Evolutionary conservation across 1,140 invertebrate genomes (phyloP).

Genomic region (Rhagoletis pomonella): DNA sequence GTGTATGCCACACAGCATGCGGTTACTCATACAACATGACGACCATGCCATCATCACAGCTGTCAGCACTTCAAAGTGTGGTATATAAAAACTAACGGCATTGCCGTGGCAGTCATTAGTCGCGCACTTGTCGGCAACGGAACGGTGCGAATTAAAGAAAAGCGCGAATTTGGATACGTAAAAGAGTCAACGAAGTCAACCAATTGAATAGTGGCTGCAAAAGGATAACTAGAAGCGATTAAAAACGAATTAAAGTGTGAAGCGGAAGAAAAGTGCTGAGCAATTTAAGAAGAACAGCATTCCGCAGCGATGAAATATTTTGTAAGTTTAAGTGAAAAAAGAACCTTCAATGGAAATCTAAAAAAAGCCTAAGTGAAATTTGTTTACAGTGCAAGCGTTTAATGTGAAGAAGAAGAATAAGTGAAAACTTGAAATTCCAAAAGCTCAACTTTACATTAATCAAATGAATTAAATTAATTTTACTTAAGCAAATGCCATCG

Average conservation of each 20-base stretch:
- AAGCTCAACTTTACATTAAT: no score
- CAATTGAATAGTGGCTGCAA: background rate
- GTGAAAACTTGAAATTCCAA: background rate
- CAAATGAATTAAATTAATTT: background rate
- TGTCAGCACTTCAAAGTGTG: background rate
- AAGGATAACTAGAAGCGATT: background rate
- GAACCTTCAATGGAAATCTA: background rate
- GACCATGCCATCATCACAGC: background rate
- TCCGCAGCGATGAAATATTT: conserved; percentile 23
- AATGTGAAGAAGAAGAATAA: background rate
- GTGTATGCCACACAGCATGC: background rate
- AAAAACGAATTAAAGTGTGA: background rate
- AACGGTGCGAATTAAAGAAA: background rate
- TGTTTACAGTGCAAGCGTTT: background rate
- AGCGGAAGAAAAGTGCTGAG: background rate
- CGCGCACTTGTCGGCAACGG: conserved; percentile 9
- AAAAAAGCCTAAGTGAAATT: background rate
- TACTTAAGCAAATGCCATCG: background rate
- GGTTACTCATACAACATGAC: conserved; percentile 45
- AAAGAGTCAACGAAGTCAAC: background rate
- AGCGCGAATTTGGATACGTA: background rate
- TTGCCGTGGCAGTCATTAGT: background rate
- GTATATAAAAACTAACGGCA: conserved; percentile 45
- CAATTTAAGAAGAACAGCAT: background rate
- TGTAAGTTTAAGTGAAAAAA: conserved; percentile 33